A percentile compares a stretch with the other conserved stretches of the same genome.
phyloP scores from a whole-genome alignment of 2,888 invertebrate species.

The Cheilosia variabilis region DNA sequence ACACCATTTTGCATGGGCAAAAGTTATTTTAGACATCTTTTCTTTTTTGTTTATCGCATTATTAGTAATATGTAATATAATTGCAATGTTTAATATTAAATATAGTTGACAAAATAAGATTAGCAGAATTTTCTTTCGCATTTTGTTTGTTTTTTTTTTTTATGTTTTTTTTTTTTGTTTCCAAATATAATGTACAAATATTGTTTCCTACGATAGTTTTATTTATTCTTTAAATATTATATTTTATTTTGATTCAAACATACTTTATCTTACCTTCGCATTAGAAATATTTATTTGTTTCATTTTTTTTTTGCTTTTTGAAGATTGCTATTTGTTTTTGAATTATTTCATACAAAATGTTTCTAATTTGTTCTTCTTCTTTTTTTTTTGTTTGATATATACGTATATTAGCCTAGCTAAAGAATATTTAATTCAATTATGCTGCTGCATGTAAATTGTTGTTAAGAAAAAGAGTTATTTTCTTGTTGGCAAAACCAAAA shows the following conservation, averaged over 20 bases:
- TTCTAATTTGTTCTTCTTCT: background rate
- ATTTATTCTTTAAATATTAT: conserved; percentile 3
- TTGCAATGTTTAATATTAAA: conserved; percentile 37
- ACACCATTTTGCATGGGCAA: conserved; percentile 21
- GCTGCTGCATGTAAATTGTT: background rate
- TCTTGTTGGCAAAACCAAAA: conserved; percentile 14
- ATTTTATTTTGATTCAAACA: conserved; percentile 28
- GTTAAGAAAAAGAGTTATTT: background rate
- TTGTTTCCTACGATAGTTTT: conserved; percentile 18
- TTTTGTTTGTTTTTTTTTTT: background rate
- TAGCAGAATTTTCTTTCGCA: background rate
- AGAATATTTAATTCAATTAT: background rate
- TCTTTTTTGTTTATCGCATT: conserved; percentile 22
- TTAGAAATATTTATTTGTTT: conserved; percentile 29
- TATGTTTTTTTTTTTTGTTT: background rate
- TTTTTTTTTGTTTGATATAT: background rate
- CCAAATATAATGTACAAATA: conserved; percentile 50
- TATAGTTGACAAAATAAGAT: conserved; percentile 46
- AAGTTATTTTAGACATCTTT: conserved; percentile 36
- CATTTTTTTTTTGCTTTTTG: conserved; percentile 1
- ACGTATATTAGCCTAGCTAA: conserved; percentile 39
- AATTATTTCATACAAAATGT: conserved; percentile 38
- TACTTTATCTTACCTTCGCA: conserved; percentile 55
- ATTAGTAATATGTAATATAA: conserved; percentile 27
- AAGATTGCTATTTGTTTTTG: conserved; percentile 17